Base-by-base conservation (phyloP, 1,140 invertebrate species). In the Chironomus striatipennis region DNA sequence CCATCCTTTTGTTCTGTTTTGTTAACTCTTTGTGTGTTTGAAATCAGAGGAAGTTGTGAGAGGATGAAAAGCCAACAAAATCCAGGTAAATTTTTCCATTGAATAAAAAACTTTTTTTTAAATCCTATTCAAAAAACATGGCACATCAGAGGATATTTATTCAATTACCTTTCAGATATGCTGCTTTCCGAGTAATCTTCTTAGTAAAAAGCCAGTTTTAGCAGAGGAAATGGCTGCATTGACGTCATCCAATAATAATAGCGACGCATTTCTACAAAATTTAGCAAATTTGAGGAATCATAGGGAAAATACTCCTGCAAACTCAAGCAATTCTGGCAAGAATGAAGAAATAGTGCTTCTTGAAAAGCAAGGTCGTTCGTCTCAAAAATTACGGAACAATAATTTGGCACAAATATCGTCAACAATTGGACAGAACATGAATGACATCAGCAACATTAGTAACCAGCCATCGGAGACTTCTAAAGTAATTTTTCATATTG, bases 361-460 rank as follows among this genome's bases (percentile, higher is more conserved):
- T 2, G 75, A 75, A 57, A 75, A 75, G 57, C 75, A 75, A 75
- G 75, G 75, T 7, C 12, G 43, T 12, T 75, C 73, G 15, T 75
- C 75, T 18, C 75, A 75, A 64, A 75, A 75, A 42, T n/a, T 74
- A 2, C 15, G 75, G 21, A 74, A 17, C n/a, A 75, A 75, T 73
- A 75, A 75, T 57, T 73, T 75, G 73, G 75, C 73, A 10, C 57
- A 75, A 75, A 73, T 75, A 42, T 42, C 75, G 8, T 47, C 74
- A 5, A 75, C 21, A n/a, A 73, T 75, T 65, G 75, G 75, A 15
- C 75, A 75, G 15, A 75, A 75, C 57, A 75, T 75, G 75, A 75
- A 73, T 12, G 75, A 75, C 47, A 75, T 75, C 24, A 75, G 75
- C 43, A 75, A 75, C 21, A 75, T 75, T 74, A 73, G 73, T 42